phyloP scores from a whole-genome alignment of 1,140 invertebrate genomes.

The Trichoplusia ni region DNA sequence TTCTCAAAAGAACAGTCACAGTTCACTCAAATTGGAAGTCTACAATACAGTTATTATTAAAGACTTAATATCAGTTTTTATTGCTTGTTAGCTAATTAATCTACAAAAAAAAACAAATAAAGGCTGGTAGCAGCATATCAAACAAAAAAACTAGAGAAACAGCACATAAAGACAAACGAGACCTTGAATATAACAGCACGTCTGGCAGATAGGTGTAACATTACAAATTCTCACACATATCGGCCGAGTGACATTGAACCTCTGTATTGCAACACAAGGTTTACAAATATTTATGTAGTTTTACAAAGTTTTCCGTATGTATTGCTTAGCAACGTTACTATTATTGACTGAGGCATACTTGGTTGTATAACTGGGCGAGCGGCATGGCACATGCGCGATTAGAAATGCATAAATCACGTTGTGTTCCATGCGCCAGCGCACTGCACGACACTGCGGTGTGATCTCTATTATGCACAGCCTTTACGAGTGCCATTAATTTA shows the following conservation, averaged over 20 bases:
- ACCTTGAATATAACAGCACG: slow-evolving; percentile 8
- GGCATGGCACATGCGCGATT: slow-evolving; percentile 38
- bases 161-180: slow-evolving; percentile 25
- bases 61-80: no score
- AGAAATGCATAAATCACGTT: slow-evolving; percentile 52
- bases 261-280: slow-evolving; percentile 8
- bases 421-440: slow-evolving; percentile 34
- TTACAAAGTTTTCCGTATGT: slow-evolving; percentile 34
- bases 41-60: background rate
- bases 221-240: slow-evolving; percentile 20
- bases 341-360: slow-evolving; percentile 25
- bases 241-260: slow-evolving; percentile 30
- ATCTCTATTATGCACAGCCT: slow-evolving; percentile 29
- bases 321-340: slow-evolving; percentile 27
- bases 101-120: slow-evolving; percentile 6
- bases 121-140: slow-evolving; percentile 7
- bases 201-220: slow-evolving; percentile 16
- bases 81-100: background rate
- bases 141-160: slow-evolving; percentile 21
- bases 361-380: slow-evolving; percentile 36
- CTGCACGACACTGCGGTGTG: slow-evolving; percentile 24
- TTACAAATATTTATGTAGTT: slow-evolving; percentile 10
- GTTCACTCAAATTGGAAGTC: no score
- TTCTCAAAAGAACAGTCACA: no score
- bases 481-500: slow-evolving; percentile 25